Base-by-base conservation (phyloP, 1,140 invertebrate species). In the Matsumurasca onukii region DNA sequence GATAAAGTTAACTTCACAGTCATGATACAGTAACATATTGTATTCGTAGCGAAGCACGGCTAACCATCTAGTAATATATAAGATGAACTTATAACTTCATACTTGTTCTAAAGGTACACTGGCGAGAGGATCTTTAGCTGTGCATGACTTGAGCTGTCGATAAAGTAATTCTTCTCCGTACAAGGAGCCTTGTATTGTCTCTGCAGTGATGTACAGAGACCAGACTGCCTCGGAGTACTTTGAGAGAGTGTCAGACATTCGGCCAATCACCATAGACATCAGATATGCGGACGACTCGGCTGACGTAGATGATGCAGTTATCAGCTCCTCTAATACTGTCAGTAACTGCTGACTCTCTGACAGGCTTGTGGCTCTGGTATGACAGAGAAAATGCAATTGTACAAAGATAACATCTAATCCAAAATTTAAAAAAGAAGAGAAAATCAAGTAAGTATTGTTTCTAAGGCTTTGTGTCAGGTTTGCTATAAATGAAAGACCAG, bases 71-170 rank as follows among this genome's bases (percentile, higher is more conserved):
- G 9, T n/a, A 12, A 45, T 45, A 9, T 45, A 45, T 45, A 9
- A 45, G n/a, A 45, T 45, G 39, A n/a, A 45, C 39, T 12, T 45
- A n/a, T n/a, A 45, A 45, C n/a, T 9, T 45, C 15, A 59, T 25
- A 59, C 55, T 27, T 59, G 55, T 29, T 59, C 24, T 13, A 59
- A 29, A 5, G 55, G 55, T 5, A 59, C 55, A 59, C 24, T 13
- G 22, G 55, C 55, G 12, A 59, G 55, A 27, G 55, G 55, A 59
- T 59, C 55, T 29, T 29, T 59, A n/a, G 55, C 13, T 29, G 5
- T 27, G 22, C 9, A 3, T 5, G 55, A 59, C 3, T 5, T 12
- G 25, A 27, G 30, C 25, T 59, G 22, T 3, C 25, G 9, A 29
- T 27, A 59, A 29, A 27, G 25, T 24, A 59, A 3, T 5, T 13